A percentile compares a stretch with the other conserved stretches of the same genome.
Evolutionary conservation across 2,888 invertebrate genomes (phyloP).

Genomic region (Marasmarcha lunaedactyla): DNA sequence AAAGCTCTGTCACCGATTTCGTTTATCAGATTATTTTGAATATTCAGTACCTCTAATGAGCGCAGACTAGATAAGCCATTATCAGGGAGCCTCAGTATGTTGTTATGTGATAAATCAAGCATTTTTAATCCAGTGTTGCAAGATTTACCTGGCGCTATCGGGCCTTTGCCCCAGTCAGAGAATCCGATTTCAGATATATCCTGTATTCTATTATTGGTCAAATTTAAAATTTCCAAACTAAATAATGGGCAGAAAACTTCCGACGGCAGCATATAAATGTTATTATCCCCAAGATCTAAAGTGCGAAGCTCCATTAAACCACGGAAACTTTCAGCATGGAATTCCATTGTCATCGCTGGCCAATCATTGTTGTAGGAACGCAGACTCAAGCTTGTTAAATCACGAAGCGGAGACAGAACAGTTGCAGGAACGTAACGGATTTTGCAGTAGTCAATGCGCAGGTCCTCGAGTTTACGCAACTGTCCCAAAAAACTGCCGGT

Average conservation of each 20-base stretch:
- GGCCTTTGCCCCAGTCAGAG: conserved; percentile 78
- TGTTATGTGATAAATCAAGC: conserved; percentile 81
- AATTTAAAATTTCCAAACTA: conserved; percentile 76
- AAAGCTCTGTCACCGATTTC: conserved; percentile 82
- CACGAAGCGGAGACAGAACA: conserved; percentile 75
- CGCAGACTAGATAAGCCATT: conserved; percentile 78
- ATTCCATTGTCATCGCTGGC: conserved; percentile 83
- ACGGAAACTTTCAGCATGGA: conserved; percentile 79
- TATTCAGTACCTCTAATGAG: conserved; percentile 76
- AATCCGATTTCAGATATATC: conserved; percentile 82
- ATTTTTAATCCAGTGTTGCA: conserved; percentile 78
- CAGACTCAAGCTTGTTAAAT: conserved; percentile 76
- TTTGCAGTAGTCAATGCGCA: conserved; percentile 82
- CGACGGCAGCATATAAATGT: conserved; percentile 79
- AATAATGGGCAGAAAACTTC: conserved; percentile 80
- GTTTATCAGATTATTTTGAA: conserved; percentile 82
- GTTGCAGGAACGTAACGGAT: conserved; percentile 79
- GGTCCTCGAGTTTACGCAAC: conserved; percentile 78
- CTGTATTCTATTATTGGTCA: conserved; percentile 83
- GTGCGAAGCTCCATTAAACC: conserved; percentile 76
- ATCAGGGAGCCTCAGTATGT: conserved; percentile 76
- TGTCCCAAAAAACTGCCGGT: conserved; percentile 73
- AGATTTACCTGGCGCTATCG: conserved; percentile 75
- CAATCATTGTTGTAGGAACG: conserved; percentile 83
- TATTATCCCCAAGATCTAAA: conserved; percentile 80